A percentile compares a stretch with the other conserved stretches of the same genome.
Evolutionary conservation across 1,140 invertebrate genomes (phyloP).

Genomic region (Rhizoglyphus robini): DNA sequence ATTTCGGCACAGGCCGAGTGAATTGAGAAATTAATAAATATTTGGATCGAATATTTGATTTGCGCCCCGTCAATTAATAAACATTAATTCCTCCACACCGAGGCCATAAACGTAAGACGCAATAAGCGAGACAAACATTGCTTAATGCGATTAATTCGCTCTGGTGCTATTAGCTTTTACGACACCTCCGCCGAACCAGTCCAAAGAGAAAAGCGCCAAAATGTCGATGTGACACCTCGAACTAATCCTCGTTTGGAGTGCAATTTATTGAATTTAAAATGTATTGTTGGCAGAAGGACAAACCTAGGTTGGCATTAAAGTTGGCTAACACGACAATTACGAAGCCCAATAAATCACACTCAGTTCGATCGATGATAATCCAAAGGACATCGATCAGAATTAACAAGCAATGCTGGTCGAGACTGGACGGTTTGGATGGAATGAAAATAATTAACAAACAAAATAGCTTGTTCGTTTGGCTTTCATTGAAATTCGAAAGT

Average conservation of each 20-base stretch:
- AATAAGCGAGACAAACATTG: too few species aligned
- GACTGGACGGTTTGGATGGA: too few species aligned
- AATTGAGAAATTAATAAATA: background rate
- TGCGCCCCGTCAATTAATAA: background rate
- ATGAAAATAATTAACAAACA: too few species aligned
- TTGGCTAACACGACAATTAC: background rate
- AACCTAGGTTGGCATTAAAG: background rate
- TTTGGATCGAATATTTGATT: background rate
- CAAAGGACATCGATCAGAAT: background rate
- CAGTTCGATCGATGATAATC: conserved; percentile 4
- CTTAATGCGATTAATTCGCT: background rate
- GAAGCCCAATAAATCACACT: background rate
- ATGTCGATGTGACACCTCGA: too few species aligned
- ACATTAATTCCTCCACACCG: background rate
- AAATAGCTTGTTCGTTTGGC: too few species aligned
- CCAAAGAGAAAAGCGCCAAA: background rate
- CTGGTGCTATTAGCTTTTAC: background rate
- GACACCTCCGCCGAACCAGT: background rate
- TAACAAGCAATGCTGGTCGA: conserved; percentile 3
- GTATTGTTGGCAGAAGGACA: background rate
- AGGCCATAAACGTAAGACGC: background rate
- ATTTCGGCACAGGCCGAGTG: background rate
- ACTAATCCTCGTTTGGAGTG: too few species aligned
- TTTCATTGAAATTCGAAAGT: too few species aligned
- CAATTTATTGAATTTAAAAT: background rate